Evolutionary conservation across 2,888 invertebrate species (phyloP), one percentile per base, ranked within the genome.

Genomic region (Ctenicera cuprea): DNA sequence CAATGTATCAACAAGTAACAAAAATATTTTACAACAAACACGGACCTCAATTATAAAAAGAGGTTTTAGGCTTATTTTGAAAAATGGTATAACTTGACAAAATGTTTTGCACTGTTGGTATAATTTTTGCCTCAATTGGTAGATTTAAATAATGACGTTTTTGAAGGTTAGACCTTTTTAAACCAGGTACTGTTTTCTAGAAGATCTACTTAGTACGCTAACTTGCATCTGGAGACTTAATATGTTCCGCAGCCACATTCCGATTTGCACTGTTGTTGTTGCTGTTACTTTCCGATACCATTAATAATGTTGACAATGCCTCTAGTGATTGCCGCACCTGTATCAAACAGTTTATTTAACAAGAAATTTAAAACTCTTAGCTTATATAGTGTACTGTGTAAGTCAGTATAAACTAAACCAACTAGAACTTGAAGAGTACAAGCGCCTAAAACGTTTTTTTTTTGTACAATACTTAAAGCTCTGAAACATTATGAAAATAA

Each of bases 291-390:
- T 78, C 76, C 12, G 82, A 86, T 73, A 85, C 85, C 75, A 84
- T 83, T 73, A 87, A 77, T 75, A 94, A 91, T 78, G 93, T 91
- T 20, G 95, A 94, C 78, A 95, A 87, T 62, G 93, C 93, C 87
- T 95, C 95, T 83, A 95, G 86, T 68, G 94, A 94, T 86, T 94
- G 93, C 76, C 95, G 91, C 73, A 95, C 94, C 95, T 95, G 86
- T 1, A 16, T n/a, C n/a, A 43, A 43, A 43, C 12, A 38, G 1
- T 3, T 5, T 43, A 43, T 9, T 33, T 33, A 33, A 9, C 7
- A 9, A 33, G 9, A 67, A 50, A 22, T 37, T 63, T 37, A 37
- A 14, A 63, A 22, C 11, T n/a, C n/a, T n/a, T 14, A 43, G 38
- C 33, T 3, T 26, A 5, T 26, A 26, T 26, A 5, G n/a, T n/a